phyloP scores from a whole-genome alignment of 2,888 invertebrate species.

The Protonemura montana region DNA sequence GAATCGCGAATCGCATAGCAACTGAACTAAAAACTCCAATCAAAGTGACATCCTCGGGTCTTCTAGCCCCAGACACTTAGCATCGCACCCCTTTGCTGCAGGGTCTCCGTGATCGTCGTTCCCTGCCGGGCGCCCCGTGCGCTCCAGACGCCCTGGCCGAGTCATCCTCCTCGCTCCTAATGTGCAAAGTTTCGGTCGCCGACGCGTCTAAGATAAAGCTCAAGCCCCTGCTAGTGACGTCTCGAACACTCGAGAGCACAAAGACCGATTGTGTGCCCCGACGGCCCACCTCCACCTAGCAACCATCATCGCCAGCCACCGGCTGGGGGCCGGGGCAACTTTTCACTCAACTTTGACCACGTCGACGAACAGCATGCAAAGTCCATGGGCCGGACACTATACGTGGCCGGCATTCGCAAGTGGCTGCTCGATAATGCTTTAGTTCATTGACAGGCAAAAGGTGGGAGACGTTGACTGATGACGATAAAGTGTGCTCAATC shows the following conservation, averaged over 20 bases:
- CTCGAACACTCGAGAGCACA: constrained; percentile 27
- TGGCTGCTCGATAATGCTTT: constrained; percentile 32
- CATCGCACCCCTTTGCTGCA: no score
- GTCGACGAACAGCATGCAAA: neutral
- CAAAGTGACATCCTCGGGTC: neutral
- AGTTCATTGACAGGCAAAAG: constrained; percentile 38
- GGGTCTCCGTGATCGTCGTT: no score
- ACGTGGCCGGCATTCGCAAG: constrained; percentile 28
- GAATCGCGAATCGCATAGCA: neutral
- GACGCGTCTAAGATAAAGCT: constrained; percentile 23
- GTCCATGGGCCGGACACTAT: neutral
- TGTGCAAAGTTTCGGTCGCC: constrained; percentile 30
- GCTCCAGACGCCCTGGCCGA: neutral
- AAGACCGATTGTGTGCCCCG: constrained; percentile 3
- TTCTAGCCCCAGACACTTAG: no score
- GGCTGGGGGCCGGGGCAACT: no score
- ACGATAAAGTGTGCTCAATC: constrained; percentile 37
- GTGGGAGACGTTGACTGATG: constrained; percentile 39
- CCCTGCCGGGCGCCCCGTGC: no score
- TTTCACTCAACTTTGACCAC: constrained; percentile 27
- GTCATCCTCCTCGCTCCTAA: neutral
- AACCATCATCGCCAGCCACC: neutral
- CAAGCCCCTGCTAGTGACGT: constrained; percentile 25
- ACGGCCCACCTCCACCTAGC: neutral
- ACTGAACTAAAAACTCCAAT: neutral